phyloP scores from a whole-genome alignment of 2,888 invertebrate species.

The Eudiplozoon nipponicum region DNA sequence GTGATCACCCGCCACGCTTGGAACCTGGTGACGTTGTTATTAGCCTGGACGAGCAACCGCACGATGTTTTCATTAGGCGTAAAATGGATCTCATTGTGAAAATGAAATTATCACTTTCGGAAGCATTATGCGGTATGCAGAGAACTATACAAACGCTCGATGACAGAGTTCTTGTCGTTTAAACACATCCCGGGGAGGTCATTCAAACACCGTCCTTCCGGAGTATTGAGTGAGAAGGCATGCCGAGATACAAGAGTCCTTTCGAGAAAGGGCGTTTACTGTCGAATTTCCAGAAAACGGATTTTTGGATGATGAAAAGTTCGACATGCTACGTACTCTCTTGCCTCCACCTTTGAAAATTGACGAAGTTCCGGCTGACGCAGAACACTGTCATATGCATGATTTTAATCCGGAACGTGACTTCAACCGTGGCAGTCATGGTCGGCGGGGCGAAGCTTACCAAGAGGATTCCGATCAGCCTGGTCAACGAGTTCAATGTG shows the following conservation, averaged over 20 bases:
- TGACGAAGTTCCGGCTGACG: not conserved
- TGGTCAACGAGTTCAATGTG: no score
- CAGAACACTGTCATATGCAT: constrained; percentile 5
- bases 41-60: constrained; percentile 65
- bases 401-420: constrained; percentile 7
- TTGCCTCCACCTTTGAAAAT: not conserved
- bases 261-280: constrained; percentile 40
- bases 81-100: constrained; percentile 43
- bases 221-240: constrained; percentile 60
- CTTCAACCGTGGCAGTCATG: no score
- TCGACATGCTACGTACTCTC: not conserved
- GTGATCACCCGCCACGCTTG: constrained; percentile 69
- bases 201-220: constrained; percentile 59
- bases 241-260: constrained; percentile 74
- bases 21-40: constrained; percentile 79
- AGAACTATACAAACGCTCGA: constrained; percentile 59
- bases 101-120: constrained; percentile 53
- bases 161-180: constrained; percentile 51
- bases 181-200: constrained; percentile 48
- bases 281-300: constrained; percentile 15
- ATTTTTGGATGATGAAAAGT: constrained; percentile 6
- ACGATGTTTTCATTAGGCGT: constrained; percentile 37
- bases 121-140: constrained; percentile 73
- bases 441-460: no score
- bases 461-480: no score